Evolutionary conservation across 53 echinoderm and acorn worm genomes (phyloP).

Genomic region (Henricia sp.): DNA sequence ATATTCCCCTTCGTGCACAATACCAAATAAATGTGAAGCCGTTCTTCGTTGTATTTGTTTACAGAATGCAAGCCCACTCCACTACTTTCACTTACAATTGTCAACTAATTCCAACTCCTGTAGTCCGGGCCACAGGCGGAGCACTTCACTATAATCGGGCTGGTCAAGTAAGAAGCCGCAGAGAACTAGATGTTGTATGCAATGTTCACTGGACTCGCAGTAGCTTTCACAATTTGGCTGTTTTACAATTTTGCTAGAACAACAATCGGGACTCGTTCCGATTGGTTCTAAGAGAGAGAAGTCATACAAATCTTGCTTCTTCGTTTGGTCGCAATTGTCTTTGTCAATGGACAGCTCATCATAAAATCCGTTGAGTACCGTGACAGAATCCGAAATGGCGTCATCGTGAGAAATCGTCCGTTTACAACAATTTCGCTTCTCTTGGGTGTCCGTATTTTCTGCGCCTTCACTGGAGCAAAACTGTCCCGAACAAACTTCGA

Average conservation of each 20-base stretch:
- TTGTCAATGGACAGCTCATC: too few species aligned
- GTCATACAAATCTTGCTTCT: slow-evolving; percentile 12
- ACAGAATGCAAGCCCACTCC: too few species aligned
- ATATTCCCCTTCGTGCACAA: too few species aligned
- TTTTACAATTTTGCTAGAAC: neutral
- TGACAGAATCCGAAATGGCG: too few species aligned
- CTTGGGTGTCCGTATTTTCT: neutral
- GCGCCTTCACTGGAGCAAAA: neutral
- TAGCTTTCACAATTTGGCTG: too few species aligned
- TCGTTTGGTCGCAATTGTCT: neutral
- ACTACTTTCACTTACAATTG: slow-evolving; percentile 20
- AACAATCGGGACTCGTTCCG: neutral
- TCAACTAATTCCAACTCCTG: slow-evolving; percentile 32
- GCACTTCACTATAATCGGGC: slow-evolving; percentile 10
- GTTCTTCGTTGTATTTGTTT: too few species aligned
- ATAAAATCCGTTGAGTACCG: too few species aligned
- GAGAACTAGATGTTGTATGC: slow-evolving; percentile 48
- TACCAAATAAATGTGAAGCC: too few species aligned
- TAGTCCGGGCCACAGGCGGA: slow-evolving; percentile 29
- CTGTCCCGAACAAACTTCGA: slow-evolving; percentile 32
- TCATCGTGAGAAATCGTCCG: too few species aligned
- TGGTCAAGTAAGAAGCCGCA: slow-evolving; percentile 29
- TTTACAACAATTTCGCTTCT: neutral
- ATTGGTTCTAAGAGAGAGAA: slow-evolving; percentile 33
- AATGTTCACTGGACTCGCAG: too few species aligned